A percentile compares a stretch with the other conserved stretches of the same genome.
phyloP scores from a whole-genome alignment of 2,113 vertebrate species.

The Lepus americanus region DNA sequence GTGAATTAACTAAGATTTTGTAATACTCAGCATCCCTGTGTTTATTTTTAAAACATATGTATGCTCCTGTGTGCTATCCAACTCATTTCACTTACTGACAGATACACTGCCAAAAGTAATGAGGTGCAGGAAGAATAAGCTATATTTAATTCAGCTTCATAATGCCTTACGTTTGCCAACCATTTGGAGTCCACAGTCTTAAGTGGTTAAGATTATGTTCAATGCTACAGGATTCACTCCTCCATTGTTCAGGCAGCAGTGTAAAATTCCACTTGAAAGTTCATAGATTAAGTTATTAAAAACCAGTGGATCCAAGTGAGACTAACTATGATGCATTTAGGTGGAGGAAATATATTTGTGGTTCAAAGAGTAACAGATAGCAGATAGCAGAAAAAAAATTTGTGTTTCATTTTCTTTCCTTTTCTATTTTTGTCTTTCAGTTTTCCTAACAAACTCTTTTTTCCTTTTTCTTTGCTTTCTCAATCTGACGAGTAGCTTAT shows the following conservation, averaged over 20 bases:
- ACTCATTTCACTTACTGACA: conserved; percentile 18
- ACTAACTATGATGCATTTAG: background rate
- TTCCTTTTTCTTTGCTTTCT: background rate
- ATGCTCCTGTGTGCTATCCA: background rate
- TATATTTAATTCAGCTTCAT: conserved; percentile 35
- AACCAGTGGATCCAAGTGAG: background rate
- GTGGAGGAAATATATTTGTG: background rate
- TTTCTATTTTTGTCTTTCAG: conserved; percentile 4
- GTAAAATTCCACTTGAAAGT: conserved; percentile 6
- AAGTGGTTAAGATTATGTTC: background rate
- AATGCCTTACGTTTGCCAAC: background rate
- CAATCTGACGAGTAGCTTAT: conserved; percentile 2
- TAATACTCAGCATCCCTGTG: background rate
- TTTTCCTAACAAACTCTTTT: background rate
- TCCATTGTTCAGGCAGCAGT: background rate
- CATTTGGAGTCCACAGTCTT: background rate
- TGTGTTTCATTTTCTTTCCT: conserved; percentile 1
- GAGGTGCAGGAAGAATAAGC: background rate
- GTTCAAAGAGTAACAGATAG: background rate
- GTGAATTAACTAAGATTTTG: conserved; percentile 17
- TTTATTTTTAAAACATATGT: background rate
- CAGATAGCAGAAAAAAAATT: background rate
- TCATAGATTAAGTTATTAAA: background rate
- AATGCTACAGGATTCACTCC: background rate
- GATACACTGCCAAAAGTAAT: background rate